Evolutionary conservation across 1,140 invertebrate species (phyloP).

Genomic region (Nautilus pompilius): DNA sequence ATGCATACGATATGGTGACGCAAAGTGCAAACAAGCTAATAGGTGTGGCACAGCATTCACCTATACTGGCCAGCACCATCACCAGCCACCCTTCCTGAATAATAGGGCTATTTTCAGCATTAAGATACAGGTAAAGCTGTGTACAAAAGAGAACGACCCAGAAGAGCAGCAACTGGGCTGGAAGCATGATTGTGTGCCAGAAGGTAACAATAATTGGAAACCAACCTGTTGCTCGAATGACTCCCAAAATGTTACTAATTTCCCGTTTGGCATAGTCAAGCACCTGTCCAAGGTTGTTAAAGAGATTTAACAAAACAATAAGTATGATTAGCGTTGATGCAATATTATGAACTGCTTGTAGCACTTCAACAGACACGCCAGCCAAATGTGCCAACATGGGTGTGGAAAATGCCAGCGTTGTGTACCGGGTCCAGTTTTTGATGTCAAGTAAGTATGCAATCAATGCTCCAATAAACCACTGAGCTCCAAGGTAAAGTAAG

Average conservation of each 20-base stretch:
- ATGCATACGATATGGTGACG: slow-evolving; percentile 59
- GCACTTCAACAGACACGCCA: slow-evolving; percentile 52
- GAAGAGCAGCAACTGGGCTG: slow-evolving; percentile 57
- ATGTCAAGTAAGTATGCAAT: slow-evolving; percentile 58
- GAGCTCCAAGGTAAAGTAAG: slow-evolving; percentile 50
- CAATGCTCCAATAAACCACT: slow-evolving; percentile 54
- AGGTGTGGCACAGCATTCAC: slow-evolving; percentile 59
- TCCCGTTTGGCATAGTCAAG: slow-evolving; percentile 52
- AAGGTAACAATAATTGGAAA: slow-evolving; percentile 48
- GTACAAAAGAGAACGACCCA: slow-evolving; percentile 55
- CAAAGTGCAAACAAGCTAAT: slow-evolving; percentile 60
- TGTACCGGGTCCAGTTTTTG: slow-evolving; percentile 48
- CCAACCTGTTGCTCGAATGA: slow-evolving; percentile 49
- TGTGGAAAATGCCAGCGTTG: slow-evolving; percentile 55
- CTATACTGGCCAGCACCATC: slow-evolving; percentile 54
- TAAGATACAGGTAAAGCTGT: slow-evolving; percentile 49
- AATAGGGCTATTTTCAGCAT: slow-evolving; percentile 22
- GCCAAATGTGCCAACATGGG: slow-evolving; percentile 58
- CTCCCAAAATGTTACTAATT: slow-evolving; percentile 26
- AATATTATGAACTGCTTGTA: slow-evolving; percentile 59
- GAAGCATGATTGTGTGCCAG: slow-evolving; percentile 55
- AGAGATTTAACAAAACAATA: slow-evolving; percentile 55
- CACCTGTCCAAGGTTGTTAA: slow-evolving; percentile 56
- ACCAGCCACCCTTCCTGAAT: slow-evolving; percentile 53
- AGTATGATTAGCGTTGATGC: slow-evolving; percentile 52